Conservation (phyloP, 1,140 invertebrate species). For the Goniozus legneri region DNA sequence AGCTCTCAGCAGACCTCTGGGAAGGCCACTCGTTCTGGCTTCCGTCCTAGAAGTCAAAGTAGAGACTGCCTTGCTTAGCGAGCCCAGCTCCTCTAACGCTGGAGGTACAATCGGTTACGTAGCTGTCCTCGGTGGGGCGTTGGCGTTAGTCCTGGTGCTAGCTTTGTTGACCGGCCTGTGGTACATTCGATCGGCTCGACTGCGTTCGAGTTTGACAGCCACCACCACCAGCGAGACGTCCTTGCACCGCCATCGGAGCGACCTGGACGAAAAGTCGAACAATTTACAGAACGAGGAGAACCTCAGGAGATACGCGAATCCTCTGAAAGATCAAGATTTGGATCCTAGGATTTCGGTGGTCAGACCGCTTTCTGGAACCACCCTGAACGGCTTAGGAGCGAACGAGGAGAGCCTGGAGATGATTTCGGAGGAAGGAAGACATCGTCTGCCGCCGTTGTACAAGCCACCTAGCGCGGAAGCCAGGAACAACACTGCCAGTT, state of each 20-base stretch:
- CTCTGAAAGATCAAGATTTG: conserved; percentile 57
- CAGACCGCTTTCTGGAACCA: conserved; percentile 56
- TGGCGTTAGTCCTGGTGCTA: conserved; percentile 40
- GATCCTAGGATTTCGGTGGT: conserved; percentile 60
- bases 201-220: conserved; percentile 43
- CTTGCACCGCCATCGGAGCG: conserved; percentile 68
- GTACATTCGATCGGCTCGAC: conserved; percentile 39
- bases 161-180: conserved; percentile 40
- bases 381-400: conserved; percentile 44
- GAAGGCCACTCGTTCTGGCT: conserved; percentile 59
- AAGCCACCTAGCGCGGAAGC: conserved; percentile 63
- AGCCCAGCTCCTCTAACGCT: conserved; percentile 49
- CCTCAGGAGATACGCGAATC: conserved; percentile 67
- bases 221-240: conserved; percentile 55
- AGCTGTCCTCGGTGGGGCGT: conserved; percentile 52
- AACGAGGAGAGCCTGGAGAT: conserved; percentile 63
- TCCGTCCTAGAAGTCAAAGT: conserved; percentile 79
- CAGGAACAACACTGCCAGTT: conserved; percentile 73
- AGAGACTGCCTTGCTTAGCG: conserved; percentile 65
- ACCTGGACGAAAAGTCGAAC: conserved; percentile 75
- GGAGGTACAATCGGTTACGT: conserved; percentile 57
- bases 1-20: conserved; percentile 64
- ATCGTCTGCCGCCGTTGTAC: conserved; percentile 58
- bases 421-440: conserved; percentile 58
- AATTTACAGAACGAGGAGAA: conserved; percentile 89